Evolutionary conservation across 2,888 invertebrate species (phyloP).

Genomic region (Lamellibrachia columna): DNA sequence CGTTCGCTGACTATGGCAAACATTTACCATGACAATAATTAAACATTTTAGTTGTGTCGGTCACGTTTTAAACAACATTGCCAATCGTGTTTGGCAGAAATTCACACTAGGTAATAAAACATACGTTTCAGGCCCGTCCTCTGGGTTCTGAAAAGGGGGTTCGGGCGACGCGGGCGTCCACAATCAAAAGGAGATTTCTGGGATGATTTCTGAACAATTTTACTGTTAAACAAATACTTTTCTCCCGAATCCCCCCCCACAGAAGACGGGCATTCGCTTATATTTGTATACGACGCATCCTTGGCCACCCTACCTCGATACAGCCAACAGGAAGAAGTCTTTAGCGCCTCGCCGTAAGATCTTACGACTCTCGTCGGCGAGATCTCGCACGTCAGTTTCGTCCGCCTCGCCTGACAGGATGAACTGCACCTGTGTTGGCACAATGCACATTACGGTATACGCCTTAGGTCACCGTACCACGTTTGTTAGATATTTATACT

Average conservation of each 20-base stretch:
- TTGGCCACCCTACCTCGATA: slow-evolving; percentile 51
- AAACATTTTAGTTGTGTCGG: neutral
- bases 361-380: slow-evolving; percentile 63
- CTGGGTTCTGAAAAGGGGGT: too few relatives aligned
- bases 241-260: neutral
- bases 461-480: neutral
- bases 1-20: neutral
- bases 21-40: neutral
- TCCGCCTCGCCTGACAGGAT: slow-evolving; percentile 67
- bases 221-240: too few relatives aligned
- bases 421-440: slow-evolving; percentile 59
- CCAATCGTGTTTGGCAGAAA: neutral
- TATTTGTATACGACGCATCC: too few relatives aligned
- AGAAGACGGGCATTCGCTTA: neutral
- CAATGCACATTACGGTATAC: too few relatives aligned
- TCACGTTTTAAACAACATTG: neutral
- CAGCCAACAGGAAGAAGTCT: slow-evolving; percentile 66
- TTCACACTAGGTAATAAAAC: too few relatives aligned
- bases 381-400: slow-evolving; percentile 65
- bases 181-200: too few relatives aligned
- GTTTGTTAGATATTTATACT: neutral
- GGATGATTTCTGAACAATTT: too few relatives aligned
- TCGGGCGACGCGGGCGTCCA: too few relatives aligned
- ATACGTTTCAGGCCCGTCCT: too few relatives aligned
- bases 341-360: slow-evolving; percentile 63